A percentile compares a stretch with the other conserved stretches of the same genome.
phyloP scores from a whole-genome alignment of 2,888 invertebrate species.

The Tiliacea aurago region DNA sequence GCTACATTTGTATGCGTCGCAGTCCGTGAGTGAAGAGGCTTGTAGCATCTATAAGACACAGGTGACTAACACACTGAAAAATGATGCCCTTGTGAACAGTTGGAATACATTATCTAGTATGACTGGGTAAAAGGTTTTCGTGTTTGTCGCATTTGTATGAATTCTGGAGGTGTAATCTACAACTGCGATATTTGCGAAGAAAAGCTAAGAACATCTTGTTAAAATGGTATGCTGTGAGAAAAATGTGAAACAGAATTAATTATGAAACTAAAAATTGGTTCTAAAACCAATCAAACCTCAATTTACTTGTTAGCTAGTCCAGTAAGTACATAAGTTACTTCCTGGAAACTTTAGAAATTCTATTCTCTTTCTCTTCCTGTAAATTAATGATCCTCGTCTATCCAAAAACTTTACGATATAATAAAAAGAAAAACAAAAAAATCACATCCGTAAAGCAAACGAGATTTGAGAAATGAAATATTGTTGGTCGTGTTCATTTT shows the following conservation, averaged over 20 bases:
- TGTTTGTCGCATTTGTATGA: slow-evolving; percentile 43
- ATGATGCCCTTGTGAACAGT: slow-evolving; percentile 70
- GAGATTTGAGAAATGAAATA: slow-evolving; percentile 62
- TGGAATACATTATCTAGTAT: slow-evolving; percentile 68
- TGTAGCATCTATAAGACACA: slow-evolving; percentile 74
- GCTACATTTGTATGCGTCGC: slow-evolving; percentile 79
- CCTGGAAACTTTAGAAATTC: neutral
- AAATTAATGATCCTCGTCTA: slow-evolving; percentile 1
- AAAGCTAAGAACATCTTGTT: neutral
- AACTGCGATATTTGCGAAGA: neutral
- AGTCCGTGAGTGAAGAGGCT: slow-evolving; percentile 74
- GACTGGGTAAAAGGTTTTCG: slow-evolving; percentile 57
- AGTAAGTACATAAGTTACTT: neutral
- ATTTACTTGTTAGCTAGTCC: neutral
- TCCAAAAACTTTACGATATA: neutral
- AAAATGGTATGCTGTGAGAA: neutral
- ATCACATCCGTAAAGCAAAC: slow-evolving; percentile 57
- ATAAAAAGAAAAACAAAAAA: slow-evolving; percentile 1
- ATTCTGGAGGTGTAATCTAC: slow-evolving; percentile 15
- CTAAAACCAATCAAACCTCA: neutral
- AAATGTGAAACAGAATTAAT: too few species aligned
- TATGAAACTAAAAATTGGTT: too few species aligned
- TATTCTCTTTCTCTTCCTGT: too few species aligned
- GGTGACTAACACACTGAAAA: slow-evolving; percentile 79
- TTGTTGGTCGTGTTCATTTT: slow-evolving; percentile 60